phyloP scores from a whole-genome alignment of 2,797 vertebrate genomes.

The Coendou prehensilis region DNA sequence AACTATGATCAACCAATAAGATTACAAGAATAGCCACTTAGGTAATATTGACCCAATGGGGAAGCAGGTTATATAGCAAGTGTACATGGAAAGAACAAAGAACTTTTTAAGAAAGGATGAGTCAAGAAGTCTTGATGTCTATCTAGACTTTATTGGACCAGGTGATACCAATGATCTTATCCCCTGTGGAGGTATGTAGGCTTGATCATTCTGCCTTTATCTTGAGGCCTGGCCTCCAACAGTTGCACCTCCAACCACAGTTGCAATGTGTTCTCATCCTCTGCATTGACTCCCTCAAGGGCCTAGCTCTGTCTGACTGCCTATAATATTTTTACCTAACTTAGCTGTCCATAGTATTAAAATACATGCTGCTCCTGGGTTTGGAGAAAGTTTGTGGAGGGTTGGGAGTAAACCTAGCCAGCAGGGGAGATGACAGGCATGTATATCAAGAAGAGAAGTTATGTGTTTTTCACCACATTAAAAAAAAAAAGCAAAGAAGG shows the following conservation, averaged over 20 bases:
- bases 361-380: background rate
- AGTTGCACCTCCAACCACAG: background rate
- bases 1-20: background rate
- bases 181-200: background rate
- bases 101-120: background rate
- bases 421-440: background rate
- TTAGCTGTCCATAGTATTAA: background rate
- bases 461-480: background rate
- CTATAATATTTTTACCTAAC: background rate
- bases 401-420: background rate
- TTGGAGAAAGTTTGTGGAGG: background rate
- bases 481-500: background rate
- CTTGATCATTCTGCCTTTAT: background rate
- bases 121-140: background rate
- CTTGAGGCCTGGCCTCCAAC: background rate
- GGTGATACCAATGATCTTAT: background rate
- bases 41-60: background rate
- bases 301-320: background rate
- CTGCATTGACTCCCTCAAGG: background rate
- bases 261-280: background rate
- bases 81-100: background rate
- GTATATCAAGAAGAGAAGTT: background rate
- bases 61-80: background rate
- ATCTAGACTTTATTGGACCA: background rate
- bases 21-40: background rate